Percentiles rank a stretch among this genome's conserved stretches.
Evolutionary conservation across 2,113 vertebrate species (phyloP).

Genomic region (Morone chrysops): DNA sequence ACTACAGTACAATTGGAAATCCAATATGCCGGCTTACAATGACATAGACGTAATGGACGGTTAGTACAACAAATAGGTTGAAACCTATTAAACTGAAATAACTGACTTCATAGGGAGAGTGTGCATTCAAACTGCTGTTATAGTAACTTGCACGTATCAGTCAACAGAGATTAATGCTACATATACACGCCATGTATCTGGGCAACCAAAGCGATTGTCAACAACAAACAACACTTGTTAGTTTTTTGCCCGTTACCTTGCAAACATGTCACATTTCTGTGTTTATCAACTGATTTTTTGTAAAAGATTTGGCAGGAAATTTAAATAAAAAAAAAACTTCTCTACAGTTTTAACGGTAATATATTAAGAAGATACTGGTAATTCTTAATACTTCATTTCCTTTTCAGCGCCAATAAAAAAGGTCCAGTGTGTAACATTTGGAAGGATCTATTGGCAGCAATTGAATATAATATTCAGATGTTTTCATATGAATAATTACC

Average conservation of each 20-base stretch:
- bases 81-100: not conserved
- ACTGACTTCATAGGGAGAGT: not conserved
- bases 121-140: not conserved
- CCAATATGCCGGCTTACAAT: not conserved
- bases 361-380: not conserved
- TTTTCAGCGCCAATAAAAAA: not conserved
- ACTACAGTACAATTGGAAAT: not conserved
- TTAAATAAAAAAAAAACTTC: not conserved
- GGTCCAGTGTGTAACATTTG: too few species aligned
- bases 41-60: not conserved
- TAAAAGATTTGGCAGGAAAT: not conserved
- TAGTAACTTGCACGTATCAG: not conserved
- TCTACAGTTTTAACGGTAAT: not conserved
- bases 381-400: not conserved
- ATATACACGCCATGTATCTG: not conserved
- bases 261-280: not conserved
- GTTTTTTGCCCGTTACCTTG: not conserved
- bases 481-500: too few species aligned
- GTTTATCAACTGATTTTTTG: not conserved
- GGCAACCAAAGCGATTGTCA: not conserved
- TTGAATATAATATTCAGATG: too few species aligned
- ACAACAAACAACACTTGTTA: too few species aligned
- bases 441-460: too few species aligned
- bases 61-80: not conserved
- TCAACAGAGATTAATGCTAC: not conserved